phyloP scores from a whole-genome alignment of 2,113 vertebrate genomes.

The Pristiophorus japonicus region DNA sequence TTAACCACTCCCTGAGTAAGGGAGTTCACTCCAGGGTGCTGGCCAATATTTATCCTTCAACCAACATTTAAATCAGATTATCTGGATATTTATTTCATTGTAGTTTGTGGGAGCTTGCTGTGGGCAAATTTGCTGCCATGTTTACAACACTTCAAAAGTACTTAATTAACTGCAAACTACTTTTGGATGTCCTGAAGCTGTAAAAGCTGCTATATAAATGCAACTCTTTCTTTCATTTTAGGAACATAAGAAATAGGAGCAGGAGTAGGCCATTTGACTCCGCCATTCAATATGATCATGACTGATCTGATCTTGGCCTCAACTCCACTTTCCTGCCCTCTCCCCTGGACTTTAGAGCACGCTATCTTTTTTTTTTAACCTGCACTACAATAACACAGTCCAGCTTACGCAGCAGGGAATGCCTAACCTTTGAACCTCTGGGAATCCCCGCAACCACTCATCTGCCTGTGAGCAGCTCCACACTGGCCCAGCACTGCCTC shows the following conservation, averaged over 20 bases:
- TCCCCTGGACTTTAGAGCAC: neutral
- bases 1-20: too few species aligned
- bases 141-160: neutral
- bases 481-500: too few species aligned
- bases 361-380: too few species aligned
- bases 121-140: neutral
- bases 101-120: neutral
- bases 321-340: too few species aligned
- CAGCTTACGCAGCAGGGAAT: neutral
- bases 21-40: too few species aligned
- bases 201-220: neutral
- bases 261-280: too few species aligned
- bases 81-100: too few species aligned
- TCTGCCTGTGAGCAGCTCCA: neutral
- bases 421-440: neutral
- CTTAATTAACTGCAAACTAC: neutral
- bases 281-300: too few species aligned
- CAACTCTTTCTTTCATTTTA: neutral
- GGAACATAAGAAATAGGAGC: too few species aligned
- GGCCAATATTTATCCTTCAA: neutral
- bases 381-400: neutral
- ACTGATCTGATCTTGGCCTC: too few species aligned
- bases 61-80: neutral
- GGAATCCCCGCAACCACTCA: neutral
- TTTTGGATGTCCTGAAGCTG: neutral